Evolutionary conservation across 2,113 vertebrate genomes (phyloP).

Genomic region (Pterocles orientalis): DNA sequence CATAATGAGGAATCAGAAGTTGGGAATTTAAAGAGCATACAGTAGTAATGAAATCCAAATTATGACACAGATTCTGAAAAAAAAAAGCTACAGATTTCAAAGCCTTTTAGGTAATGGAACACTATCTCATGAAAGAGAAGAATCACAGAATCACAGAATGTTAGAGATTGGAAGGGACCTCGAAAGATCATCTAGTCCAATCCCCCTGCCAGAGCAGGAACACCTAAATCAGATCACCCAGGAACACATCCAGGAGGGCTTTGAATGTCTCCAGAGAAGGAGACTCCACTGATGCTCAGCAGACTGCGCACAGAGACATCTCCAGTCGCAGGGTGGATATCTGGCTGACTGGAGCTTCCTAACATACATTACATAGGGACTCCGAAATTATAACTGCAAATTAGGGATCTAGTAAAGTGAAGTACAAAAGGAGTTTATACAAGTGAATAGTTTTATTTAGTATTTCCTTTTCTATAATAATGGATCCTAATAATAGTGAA

Average conservation of each 20-base stretch:
- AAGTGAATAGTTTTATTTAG: background rate
- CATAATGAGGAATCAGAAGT: background rate
- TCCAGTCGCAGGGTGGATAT: background rate
- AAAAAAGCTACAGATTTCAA: background rate
- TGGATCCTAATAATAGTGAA: background rate
- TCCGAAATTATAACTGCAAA: background rate
- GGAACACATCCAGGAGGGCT: no score
- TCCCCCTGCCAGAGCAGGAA: no score
- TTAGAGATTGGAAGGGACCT: no score
- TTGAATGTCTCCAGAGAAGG: no score
- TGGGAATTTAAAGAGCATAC: background rate
- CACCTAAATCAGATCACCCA: no score
- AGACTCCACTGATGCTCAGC: background rate
- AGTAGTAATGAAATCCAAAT: background rate
- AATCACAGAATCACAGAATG: no score
- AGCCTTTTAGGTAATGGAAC: background rate
- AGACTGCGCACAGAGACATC: background rate
- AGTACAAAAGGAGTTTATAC: background rate
- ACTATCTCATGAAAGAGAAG: background rate
- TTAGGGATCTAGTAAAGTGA: background rate
- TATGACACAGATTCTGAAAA: background rate
- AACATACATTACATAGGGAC: background rate
- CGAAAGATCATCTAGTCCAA: no score
- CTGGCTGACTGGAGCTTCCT: background rate
- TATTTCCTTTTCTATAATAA: background rate